A percentile compares a stretch with the other conserved stretches of the same genome.
Evolutionary conservation across 2,888 invertebrate species (phyloP).

Genomic region (Leptarthrus brevirostris): DNA sequence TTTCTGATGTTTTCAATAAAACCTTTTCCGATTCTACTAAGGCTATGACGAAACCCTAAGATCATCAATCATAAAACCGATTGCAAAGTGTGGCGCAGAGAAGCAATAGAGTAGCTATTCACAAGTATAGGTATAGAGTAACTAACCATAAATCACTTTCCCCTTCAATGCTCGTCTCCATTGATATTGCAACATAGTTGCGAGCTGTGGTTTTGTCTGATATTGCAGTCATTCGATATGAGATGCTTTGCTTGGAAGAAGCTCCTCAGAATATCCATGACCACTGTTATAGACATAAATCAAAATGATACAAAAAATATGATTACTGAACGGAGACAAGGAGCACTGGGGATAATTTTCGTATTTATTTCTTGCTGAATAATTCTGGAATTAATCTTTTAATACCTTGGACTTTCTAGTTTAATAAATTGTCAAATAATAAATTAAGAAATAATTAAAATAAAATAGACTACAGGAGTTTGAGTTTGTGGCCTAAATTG

Average conservation of each 20-base stretch:
- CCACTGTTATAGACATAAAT: background rate
- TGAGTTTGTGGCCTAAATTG: too few species aligned
- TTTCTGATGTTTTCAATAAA: too few species aligned
- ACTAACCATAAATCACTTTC: conserved; percentile 43
- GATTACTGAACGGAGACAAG: background rate
- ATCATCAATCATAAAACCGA: background rate
- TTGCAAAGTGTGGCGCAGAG: background rate
- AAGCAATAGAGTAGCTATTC: background rate
- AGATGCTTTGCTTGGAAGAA: background rate
- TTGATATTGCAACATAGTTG: conserved; percentile 23
- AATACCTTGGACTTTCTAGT: too few species aligned
- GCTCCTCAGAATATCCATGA: background rate
- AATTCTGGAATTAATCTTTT: too few species aligned
- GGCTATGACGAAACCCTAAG: background rate
- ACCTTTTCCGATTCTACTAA: background rate
- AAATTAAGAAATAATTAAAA: too few species aligned
- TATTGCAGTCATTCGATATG: conserved; percentile 1
- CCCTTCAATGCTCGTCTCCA: conserved; percentile 7
- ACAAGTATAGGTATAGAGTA: background rate
- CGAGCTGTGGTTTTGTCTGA: conserved; percentile 13
- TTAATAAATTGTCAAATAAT: too few species aligned
- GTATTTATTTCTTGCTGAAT: too few species aligned
- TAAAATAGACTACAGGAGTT: too few species aligned
- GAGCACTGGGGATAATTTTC: too few species aligned
- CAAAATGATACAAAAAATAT: background rate